Percentiles rank a stretch among this genome's conserved stretches.
Evolutionary conservation across 1,140 invertebrate genomes (phyloP).

Genomic region (Arion vulgaris): DNA sequence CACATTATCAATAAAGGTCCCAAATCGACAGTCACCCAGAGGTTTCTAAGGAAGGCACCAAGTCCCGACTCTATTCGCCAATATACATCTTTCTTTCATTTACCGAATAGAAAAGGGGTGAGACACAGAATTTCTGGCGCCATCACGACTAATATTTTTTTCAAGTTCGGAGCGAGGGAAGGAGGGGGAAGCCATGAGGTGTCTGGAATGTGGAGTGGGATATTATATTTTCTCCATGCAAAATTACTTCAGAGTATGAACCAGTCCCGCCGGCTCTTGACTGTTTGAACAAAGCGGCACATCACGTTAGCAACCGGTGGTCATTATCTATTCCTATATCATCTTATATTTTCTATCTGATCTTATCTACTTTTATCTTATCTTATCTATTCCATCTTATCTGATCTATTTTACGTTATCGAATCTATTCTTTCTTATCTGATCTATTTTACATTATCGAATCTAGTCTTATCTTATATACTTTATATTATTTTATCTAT

Average conservation of each 20-base stretch:
- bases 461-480: too few species aligned
- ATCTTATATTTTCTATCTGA: too few species aligned
- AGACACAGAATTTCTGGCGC: slow-evolving; percentile 10
- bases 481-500: too few species aligned
- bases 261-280: slow-evolving; percentile 3
- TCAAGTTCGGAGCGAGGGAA: background rate
- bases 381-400: too few species aligned
- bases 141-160: slow-evolving; percentile 16
- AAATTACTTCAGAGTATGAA: too few species aligned
- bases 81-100: slow-evolving; percentile 36
- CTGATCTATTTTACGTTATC: too few species aligned
- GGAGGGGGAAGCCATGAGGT: background rate
- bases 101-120: background rate
- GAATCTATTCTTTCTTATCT: too few species aligned
- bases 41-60: background rate
- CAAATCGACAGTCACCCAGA: slow-evolving; percentile 29
- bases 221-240: background rate
- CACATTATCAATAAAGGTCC: slow-evolving; percentile 33
- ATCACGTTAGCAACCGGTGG: background rate
- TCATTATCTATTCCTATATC: too few species aligned
- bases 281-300: background rate
- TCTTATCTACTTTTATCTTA: too few species aligned
- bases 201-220: background rate
- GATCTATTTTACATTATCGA: too few species aligned
- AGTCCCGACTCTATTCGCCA: slow-evolving; percentile 17